Percentiles rank a stretch among this genome's conserved stretches.
Conservation (phyloP, 2,888 invertebrate species). For the Atherix ibis region DNA sequence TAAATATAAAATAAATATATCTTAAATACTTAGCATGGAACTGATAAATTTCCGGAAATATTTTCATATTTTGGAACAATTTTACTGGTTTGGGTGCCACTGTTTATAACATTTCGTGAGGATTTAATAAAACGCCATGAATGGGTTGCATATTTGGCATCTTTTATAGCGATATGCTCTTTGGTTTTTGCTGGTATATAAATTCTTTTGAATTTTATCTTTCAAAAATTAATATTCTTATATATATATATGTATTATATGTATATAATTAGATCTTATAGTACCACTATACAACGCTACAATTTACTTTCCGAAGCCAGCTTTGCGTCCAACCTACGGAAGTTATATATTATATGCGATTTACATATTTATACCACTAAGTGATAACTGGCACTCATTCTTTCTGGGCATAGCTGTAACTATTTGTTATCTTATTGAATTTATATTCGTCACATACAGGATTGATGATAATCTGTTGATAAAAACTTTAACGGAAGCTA, state of each 20-base stretch:
- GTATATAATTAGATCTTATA: constrained; percentile 40
- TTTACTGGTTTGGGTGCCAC: constrained; percentile 24
- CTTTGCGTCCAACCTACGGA: constrained; percentile 51
- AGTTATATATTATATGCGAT: constrained; percentile 59
- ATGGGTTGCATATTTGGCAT: constrained; percentile 30
- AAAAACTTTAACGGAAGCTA: constrained; percentile 44
- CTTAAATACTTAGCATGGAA: constrained; percentile 16
- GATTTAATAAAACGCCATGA: constrained; percentile 26
- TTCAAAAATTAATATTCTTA: background rate
- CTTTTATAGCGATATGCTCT: constrained; percentile 34
- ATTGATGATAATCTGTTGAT: constrained; percentile 25
- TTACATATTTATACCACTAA: constrained; percentile 71
- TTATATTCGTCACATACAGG: constrained; percentile 40
- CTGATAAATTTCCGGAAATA: constrained; percentile 25
- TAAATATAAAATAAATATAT: constrained; percentile 3
- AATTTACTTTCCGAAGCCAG: constrained; percentile 30
- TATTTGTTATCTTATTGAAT: constrained; percentile 43
- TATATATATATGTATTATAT: too few relatives aligned
- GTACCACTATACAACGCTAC: constrained; percentile 47
- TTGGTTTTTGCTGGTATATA: constrained; percentile 38
- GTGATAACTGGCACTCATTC: constrained; percentile 53
- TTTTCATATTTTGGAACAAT: constrained; percentile 23
- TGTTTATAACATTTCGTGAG: constrained; percentile 26
- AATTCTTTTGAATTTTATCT: background rate
- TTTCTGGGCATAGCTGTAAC: constrained; percentile 54